Evolutionary conservation across 2,797 vertebrate genomes (phyloP).

Genomic region (Alcedo atthis): DNA sequence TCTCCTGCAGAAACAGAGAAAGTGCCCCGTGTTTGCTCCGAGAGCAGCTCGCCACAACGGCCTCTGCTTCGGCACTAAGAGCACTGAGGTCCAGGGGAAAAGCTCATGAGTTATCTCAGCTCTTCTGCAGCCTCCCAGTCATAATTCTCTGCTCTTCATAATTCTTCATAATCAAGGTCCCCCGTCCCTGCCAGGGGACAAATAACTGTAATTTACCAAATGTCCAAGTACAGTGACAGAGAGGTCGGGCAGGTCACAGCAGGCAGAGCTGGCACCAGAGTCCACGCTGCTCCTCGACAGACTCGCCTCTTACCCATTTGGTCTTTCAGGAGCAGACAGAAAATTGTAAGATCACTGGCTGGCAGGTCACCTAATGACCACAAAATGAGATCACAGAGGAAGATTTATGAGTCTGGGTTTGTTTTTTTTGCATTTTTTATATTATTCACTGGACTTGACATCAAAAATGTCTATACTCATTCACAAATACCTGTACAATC

Average conservation of each 20-base stretch:
- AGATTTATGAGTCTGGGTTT: not conserved
- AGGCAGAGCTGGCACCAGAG: not conserved
- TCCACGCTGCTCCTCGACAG: not conserved
- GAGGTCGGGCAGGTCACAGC: not conserved
- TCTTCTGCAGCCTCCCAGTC: not conserved
- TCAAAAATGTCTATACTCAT: not conserved
- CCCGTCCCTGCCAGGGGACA: not conserved
- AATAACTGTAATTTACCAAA: constrained; percentile 19
- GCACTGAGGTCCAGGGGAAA: not conserved
- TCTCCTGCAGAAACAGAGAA: not conserved
- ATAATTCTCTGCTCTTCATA: constrained; percentile 6
- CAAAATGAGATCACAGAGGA: not conserved
- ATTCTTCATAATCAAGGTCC: constrained; percentile 22
- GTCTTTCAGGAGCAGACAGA: not conserved
- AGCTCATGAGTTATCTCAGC: not conserved
- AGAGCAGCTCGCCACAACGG: rapidly evolving
- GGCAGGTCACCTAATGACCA: constrained; percentile 25
- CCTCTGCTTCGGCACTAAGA: not conserved
- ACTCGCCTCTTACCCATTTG: not conserved
- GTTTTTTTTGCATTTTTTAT: not conserved
- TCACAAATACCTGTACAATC: not conserved
- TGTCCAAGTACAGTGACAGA: not conserved
- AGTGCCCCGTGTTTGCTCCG: rapidly evolving
- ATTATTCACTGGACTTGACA: not conserved
- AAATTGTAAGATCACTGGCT: not conserved